Conservation (phyloP, 2,113 vertebrate species). For the Mormyrus lacerda region DNA sequence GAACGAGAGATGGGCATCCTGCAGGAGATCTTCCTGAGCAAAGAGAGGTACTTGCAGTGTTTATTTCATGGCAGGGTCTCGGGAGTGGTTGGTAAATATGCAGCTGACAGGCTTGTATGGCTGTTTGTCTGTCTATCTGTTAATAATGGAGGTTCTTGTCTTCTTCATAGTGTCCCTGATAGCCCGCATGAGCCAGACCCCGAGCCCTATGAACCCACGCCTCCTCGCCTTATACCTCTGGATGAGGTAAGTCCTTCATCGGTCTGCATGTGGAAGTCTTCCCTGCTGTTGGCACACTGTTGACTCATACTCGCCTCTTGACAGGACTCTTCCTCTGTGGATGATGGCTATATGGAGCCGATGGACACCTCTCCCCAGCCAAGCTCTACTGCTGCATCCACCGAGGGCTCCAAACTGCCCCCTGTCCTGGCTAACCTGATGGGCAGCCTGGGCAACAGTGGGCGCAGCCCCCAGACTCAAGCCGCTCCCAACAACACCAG, state of each 20-base stretch:
- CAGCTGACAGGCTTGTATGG: background rate
- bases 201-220: conserved; percentile 79
- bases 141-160: background rate
- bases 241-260: conserved; percentile 65
- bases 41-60: conserved; percentile 72
- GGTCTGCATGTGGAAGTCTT: background rate
- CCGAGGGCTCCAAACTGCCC: conserved; percentile 72
- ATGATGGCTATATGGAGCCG: conserved; percentile 69
- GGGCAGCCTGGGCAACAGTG: conserved; percentile 64
- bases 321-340: conserved; percentile 70
- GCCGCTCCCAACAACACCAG: conserved; percentile 47
- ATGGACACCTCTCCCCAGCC: conserved; percentile 54
- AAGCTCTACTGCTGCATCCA: conserved; percentile 44
- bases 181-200: conserved; percentile 84
- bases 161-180: conserved; percentile 52
- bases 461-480: conserved; percentile 62
- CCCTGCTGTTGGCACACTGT: background rate
- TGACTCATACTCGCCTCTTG: background rate
- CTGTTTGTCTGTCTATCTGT: background rate
- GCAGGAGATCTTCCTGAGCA: conserved; percentile 90
- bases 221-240: conserved; percentile 80
- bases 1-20: conserved; percentile 89
- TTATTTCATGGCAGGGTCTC: background rate
- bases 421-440: conserved; percentile 85
- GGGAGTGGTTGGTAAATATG: background rate